Base-by-base conservation (phyloP, 2,888 invertebrate species). In the Sclerodermus sp. region DNA sequence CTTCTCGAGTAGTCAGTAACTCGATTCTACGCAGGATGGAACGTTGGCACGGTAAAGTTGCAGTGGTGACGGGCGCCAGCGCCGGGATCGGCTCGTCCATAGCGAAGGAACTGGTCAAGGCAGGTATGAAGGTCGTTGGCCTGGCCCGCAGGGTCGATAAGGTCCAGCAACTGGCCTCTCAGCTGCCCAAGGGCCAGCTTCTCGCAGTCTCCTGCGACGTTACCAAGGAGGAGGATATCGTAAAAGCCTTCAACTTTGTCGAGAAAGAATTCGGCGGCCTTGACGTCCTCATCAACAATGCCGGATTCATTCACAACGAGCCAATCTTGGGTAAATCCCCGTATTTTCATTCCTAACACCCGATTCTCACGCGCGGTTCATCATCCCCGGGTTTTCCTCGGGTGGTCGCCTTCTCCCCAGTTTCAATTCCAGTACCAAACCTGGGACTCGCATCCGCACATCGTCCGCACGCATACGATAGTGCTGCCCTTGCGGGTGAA, bases 41-140 rank as follows among this genome's bases (percentile, higher is more conserved):
- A 15, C 82, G 84, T 41, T 87, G 86, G 86, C 60, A 62, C 6
- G 84, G 83, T 55, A 83, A 83, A 65, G 81, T 84, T 0, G 87
- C 86, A 0, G 80, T 87, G 17, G 84, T 87, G 30, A 86, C 86
- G 0, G 87, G 87, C 1, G 85, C 85, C 12, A 85, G 85, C 66
- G 76, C 80, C 0, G 87, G 86, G 1, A 86, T 87, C 45, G 87
- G 84, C 14, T 80, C 79, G 0, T 80, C 78, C 4, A 77, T 82
- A 14, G 71, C 75, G 1, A 64, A 70, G 56, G 74, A 77, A 41
- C 70, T 85, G n/a, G 77, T 80, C 0, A 70, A 78, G 37, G 69
- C 77, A 2, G 85, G 84, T 1, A 57, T 86, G 48, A 79, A 76
- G 37, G 86, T 86, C 0, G 79, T 84, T 1, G 84, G 82, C 0